Base-by-base conservation (phyloP, 2,888 invertebrate genomes). In the Muscina levida region DNA sequence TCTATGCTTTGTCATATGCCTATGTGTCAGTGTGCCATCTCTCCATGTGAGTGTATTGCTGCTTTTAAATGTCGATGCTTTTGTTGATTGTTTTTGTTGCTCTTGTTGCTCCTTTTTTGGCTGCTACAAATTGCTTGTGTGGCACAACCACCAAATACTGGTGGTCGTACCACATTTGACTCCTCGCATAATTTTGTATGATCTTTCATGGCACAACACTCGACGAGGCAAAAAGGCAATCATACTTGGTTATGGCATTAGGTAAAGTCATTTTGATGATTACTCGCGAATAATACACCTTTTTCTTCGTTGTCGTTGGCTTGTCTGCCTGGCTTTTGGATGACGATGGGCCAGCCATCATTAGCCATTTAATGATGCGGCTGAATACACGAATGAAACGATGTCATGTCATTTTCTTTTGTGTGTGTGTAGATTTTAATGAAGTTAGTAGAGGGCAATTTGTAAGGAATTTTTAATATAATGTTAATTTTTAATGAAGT, bases 81-180 rank as follows among this genome's bases (percentile, higher is more conserved):
- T 57, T 37, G 48, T 48, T n/a, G 48, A 15, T 48, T 48, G 31
- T 39, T 39, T 37, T 31, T 5, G 24, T 56, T n/a, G 31, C 19
- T 59, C 31, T 57, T 53, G 24, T 26, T 53, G 51, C 51, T 53
- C 15, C 26, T 56, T 37, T 57, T n/a, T 53, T 53, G 3, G 31
- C 31, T 31, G 31, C 4, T 31, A 8, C 31, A 31, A 31, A 31
- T 5, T 31, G 31, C 8, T 31, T 31, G 31, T 31, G 31, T 8
- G 3, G 31, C n/a, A 31, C 31, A 8, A 31, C 37, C 15, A 4
- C 31, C 56, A n/a, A 24, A 13, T 24, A 15, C 37, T 31, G 31
- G 17, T 31, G 57, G 31, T n/a, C 17, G 57, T n/a, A 13, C 17
- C 19, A 10, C 22, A n/a, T 51, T 51, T 51, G 51, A 51, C 15